Base-by-base conservation (phyloP, 2,888 invertebrate species). In the Cephus nigrinus region DNA sequence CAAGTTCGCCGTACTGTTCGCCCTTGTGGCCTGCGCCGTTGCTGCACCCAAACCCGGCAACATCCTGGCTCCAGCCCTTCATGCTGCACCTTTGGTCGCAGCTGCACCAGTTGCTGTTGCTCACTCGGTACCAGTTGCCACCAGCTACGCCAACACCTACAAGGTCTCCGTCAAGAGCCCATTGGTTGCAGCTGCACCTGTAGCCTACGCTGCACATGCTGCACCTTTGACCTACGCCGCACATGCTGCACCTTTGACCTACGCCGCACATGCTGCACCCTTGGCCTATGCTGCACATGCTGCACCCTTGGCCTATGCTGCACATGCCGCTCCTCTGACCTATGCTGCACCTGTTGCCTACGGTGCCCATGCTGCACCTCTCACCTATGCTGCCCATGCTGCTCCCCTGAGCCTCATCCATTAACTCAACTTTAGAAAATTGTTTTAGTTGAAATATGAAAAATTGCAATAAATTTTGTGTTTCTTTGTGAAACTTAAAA, bases 131-230 rank as follows among this genome's bases (percentile, higher is more conserved):
- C 93, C 94, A 74, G 92, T 93, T 72, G 94, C 94, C 82, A 94
- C 94, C 82, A 94, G 93, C 76, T 94, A 94, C 87, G 93, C 94
- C 84, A 94, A 93, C 92, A 92, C 93, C 81, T 93, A 93, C 90
- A 93, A 93, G 92, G 93, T 94, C 90, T 85, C 90, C 74, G 79
- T 80, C 31, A 80, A 79, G 68, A 80, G 79, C 75, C 92, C 74
- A 32, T 40, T 75, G 77, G 76, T 78, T 73, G 80, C 82, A 5
- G 75, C 79, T n/a, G 79, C 79, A 33, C 80, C 91, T 23, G n/a
- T 75, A 23, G 36, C 80, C 32, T 78, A 81, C 68, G 76, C 81
- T 15, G 81, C 77, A 32, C 92, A 82, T 35, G 80, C 86, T 12
- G 92, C 88, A 12, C 84, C 86, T 11, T 33, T 92, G 40, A 92